Conservation (phyloP, 2,113 vertebrate species). For the Seriola quinqueradiata region DNA sequence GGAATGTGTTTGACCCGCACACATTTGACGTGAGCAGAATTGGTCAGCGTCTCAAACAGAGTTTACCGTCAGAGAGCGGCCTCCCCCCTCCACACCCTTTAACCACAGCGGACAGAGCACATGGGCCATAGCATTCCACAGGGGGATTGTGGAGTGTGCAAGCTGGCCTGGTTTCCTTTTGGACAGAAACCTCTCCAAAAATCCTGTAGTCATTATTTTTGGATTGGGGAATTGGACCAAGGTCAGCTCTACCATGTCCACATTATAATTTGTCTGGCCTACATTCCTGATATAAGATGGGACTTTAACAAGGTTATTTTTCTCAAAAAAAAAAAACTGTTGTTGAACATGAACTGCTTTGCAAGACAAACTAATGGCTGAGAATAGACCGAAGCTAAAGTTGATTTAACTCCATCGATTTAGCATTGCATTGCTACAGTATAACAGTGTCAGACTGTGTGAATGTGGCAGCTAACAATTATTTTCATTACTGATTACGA, state of each 20-base stretch:
- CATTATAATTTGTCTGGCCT: slow-evolving; percentile 60
- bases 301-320: slow-evolving; percentile 26
- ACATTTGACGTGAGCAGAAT: slow-evolving; percentile 57
- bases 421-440: background rate
- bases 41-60: slow-evolving; percentile 66
- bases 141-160: slow-evolving; percentile 65
- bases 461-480: too few relatives aligned
- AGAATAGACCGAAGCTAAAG: background rate
- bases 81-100: slow-evolving; percentile 43
- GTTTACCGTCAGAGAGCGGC: slow-evolving; percentile 41
- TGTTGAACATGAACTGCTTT: background rate
- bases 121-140: slow-evolving; percentile 66
- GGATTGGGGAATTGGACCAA: slow-evolving; percentile 46
- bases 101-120: slow-evolving; percentile 60
- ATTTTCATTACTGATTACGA: too few relatives aligned
- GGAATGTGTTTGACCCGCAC: slow-evolving; percentile 50
- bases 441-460: background rate
- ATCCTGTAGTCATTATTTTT: slow-evolving; percentile 69
- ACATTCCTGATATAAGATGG: slow-evolving; percentile 39
- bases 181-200: slow-evolving; percentile 51
- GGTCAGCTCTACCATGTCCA: slow-evolving; percentile 42
- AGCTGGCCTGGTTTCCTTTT: slow-evolving; percentile 64
- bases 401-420: background rate
- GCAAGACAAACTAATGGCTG: background rate
- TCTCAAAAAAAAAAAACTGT: background rate